Conservation (phyloP, 1,140 invertebrate genomes). For the Protaetia brevitarsis region DNA sequence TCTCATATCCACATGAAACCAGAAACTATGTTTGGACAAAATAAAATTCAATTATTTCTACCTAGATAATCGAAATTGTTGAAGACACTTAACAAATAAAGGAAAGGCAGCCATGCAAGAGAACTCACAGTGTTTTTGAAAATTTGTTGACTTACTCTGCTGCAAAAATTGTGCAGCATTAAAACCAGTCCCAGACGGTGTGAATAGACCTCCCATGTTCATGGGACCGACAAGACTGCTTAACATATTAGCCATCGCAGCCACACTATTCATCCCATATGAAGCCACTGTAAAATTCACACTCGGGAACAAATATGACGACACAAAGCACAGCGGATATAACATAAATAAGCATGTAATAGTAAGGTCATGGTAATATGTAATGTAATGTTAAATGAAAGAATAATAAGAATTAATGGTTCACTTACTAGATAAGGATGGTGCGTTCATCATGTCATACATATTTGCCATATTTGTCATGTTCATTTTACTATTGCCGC, state of each 20-base stretch:
- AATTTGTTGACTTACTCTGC: slow-evolving; percentile 61
- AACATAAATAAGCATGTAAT: not conserved
- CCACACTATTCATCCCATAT: slow-evolving; percentile 43
- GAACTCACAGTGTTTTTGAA: slow-evolving; percentile 15
- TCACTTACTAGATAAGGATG: not conserved
- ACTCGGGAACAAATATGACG: slow-evolving; percentile 2
- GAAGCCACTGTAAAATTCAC: slow-evolving; percentile 38
- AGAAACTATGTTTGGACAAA: no score
- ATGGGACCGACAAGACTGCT: slow-evolving; percentile 41
- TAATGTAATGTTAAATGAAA: not conserved
- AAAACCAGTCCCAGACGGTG: slow-evolving; percentile 49
- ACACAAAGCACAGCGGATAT: not conserved
- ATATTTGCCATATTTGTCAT: slow-evolving; percentile 31
- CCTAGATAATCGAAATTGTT: no score
- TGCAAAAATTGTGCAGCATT: slow-evolving; percentile 72
- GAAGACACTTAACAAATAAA: no score
- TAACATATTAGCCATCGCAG: slow-evolving; percentile 48
- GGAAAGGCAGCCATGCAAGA: slow-evolving; percentile 10
- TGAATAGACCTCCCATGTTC: slow-evolving; percentile 42
- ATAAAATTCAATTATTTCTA: no score
- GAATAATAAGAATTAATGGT: not conserved
- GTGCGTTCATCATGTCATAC: slow-evolving; percentile 39
- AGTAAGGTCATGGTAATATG: not conserved
- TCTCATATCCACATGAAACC: no score
- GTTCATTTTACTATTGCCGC: slow-evolving; percentile 37